Base-by-base conservation (phyloP, 1,140 invertebrate genomes). In the Lepeophtheirus salmonis region DNA sequence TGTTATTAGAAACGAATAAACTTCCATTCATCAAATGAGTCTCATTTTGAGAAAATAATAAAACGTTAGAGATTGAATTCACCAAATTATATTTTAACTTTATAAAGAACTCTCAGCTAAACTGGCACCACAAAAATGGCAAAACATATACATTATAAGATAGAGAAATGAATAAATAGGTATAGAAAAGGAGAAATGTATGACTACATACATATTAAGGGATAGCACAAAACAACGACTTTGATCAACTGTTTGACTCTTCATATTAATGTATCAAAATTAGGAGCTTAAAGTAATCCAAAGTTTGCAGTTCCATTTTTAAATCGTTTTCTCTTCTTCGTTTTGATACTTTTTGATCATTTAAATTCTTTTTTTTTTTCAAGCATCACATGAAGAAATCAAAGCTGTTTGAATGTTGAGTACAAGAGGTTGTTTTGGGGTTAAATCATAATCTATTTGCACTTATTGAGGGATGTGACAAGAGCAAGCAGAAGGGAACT, bases 401-500 rank as follows among this genome's bases (percentile, higher is more conserved):
- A n/a, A n/a, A n/a, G n/a, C n/a, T n/a, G n/a, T n/a, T n/a, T n/a
- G n/a, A n/a, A n/a, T n/a, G n/a, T n/a, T n/a, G n/a, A n/a, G n/a
- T n/a, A n/a, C n/a, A n/a, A n/a, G n/a, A n/a, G 30, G n/a, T 41
- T 41, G 30, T 41, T 41, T 41, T 6, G n/a, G 30, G 30, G 30
- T 10, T 41, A n/a, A n/a, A n/a, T n/a, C n/a, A n/a, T n/a, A n/a
- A n/a, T n/a, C n/a, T n/a, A n/a, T n/a, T 6, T 6, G 30, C 6
- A 57, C 21, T 57, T 57, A 48, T 2, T 57, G 55, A n/a, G 66
- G 66, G 23, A 67, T 54, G 62, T 67, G 66, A 60, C 66, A 67
- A 50, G 66, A 67, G 63, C 67, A 67, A 30, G 67, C 65, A 10
- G 66, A 66, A 16, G 67, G 67, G 51, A 68, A 52, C 48, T 65